Evolutionary conservation across 2,113 vertebrate genomes (phyloP).

Genomic region (Anarrhichthys ocellatus): DNA sequence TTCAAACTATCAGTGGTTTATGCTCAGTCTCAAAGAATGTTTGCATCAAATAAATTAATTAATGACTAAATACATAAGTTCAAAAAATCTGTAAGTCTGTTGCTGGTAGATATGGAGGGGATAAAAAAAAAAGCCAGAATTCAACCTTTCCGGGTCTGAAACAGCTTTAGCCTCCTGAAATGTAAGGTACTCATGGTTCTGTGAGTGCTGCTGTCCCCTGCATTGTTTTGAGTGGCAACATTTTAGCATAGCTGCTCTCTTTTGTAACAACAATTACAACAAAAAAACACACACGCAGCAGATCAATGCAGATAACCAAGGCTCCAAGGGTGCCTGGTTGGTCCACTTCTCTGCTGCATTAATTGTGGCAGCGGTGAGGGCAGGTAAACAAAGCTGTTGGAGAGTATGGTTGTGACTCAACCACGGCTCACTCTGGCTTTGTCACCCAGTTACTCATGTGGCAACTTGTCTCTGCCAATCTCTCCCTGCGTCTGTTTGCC

Average conservation of each 20-base stretch:
- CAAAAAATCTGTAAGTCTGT: not conserved
- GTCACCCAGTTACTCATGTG: slow-evolving; percentile 51
- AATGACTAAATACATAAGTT: not conserved
- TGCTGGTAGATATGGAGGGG: not conserved
- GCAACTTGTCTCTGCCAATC: slow-evolving; percentile 55
- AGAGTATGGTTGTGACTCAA: slow-evolving; percentile 68
- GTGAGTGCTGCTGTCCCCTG: slow-evolving; percentile 52
- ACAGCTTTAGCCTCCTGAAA: slow-evolving; percentile 31
- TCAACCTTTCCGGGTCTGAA: slow-evolving; percentile 16
- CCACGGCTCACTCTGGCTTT: slow-evolving; percentile 45
- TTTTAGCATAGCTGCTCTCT: slow-evolving; percentile 64
- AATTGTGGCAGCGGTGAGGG: slow-evolving; percentile 70
- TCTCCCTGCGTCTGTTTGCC: slow-evolving; percentile 39
- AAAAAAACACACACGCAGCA: slow-evolving; percentile 19
- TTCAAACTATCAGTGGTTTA: not conserved
- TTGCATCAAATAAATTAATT: not conserved
- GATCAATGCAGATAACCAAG: slow-evolving; percentile 63
- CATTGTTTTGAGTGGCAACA: slow-evolving; percentile 61
- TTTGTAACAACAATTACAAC: slow-evolving; percentile 62
- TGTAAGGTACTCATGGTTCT: slow-evolving; percentile 21
- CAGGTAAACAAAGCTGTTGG: slow-evolving; percentile 80
- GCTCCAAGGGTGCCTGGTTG: slow-evolving; percentile 62
- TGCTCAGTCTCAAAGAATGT: not conserved
- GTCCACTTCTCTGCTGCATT: slow-evolving; percentile 69
- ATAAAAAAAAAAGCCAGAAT: not conserved